Evolutionary conservation across 1,140 invertebrate species (phyloP), one percentile per base, ranked within the genome.

Genomic region (Tetramorium alpestre): DNA sequence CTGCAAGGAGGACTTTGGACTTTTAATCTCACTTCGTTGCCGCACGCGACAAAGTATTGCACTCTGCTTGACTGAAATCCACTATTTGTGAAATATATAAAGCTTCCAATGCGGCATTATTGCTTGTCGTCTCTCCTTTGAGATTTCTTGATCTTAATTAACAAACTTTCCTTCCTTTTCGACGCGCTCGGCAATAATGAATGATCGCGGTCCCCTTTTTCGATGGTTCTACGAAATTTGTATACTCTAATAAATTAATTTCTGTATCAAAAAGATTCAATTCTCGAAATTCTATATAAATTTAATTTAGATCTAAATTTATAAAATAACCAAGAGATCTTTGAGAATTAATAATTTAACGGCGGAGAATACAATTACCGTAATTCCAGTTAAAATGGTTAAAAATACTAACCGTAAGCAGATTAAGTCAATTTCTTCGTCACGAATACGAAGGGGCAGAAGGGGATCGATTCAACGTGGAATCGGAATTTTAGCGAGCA

Each of bases 1-100:
- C 76, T 87, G 88, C 90, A 81, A 90, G 88, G 88, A 75, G 73
- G 69, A 88, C 78, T 89, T 88, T 76, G 41, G 89, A 87, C 87
- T 90, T 90, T 90, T 90, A 84, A 75, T 84, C 13, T 28, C 70
- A 62, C 56, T 60, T 60, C 18, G 41, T 54, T 47, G 28, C 41
- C 8, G 69, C 65, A 49, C 28, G 41, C 33, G 33, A 80, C 33
- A 28, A 70, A 41, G 10, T 75, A 60, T 60, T 47, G 41, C 56
- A 33, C 25, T 75, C 2, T 41, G 41, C 41, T 82, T 22, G 47
- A 60, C 41, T 58, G 25, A 82, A 82, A 60, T 73, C 22, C 25
- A 18, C 44, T 49, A 84, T 75, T 73, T 49, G 18, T 13, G 18
- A 7, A 41, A 58, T 13, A 25, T 44, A 16, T 22, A 11, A 18